These are phyloP conservation scores for Borostomias antarcticus DNA, from an alignment of 2,797 vertebrate species.

Conservation along the genomic window DNA sequence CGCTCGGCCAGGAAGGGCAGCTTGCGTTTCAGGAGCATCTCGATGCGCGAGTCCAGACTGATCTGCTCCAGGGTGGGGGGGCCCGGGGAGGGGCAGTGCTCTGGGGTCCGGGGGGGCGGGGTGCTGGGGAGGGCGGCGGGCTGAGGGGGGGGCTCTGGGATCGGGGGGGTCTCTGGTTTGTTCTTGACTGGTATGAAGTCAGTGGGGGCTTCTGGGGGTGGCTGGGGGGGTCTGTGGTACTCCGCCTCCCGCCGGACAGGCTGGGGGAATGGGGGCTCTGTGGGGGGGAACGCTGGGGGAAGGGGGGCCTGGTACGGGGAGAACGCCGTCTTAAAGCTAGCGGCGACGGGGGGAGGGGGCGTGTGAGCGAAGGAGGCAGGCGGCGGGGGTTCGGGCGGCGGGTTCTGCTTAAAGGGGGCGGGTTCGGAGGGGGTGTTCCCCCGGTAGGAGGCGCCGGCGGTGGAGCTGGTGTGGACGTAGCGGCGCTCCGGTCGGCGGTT, in stretches of 20 bases:
- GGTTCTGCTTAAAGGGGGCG: conserved; percentile 81
- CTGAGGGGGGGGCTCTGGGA: conserved; percentile 75
- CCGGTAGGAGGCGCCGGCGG: conserved; percentile 51
- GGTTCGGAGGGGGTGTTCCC: conserved; percentile 75
- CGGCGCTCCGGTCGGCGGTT: conserved; percentile 92
- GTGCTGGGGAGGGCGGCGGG: conserved; percentile 71
- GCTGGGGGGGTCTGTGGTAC: conserved; percentile 82
- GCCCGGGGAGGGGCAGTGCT: conserved; percentile 86
- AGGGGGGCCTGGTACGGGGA: conserved; percentile 91
- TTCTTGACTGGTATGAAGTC: conserved; percentile 84
- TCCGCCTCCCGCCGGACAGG: conserved; percentile 80
- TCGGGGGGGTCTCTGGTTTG: conserved; percentile 85
- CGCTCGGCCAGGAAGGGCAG: conserved; percentile 89
- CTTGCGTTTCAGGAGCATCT: conserved; percentile 98
- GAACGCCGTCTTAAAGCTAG: conserved; percentile 88
- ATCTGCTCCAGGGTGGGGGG: conserved; percentile 88
- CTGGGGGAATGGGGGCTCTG: conserved; percentile 75
- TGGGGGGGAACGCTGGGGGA: conserved; percentile 68
- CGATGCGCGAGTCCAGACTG: conserved; percentile 96
- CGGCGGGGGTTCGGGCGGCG: conserved; percentile 87
- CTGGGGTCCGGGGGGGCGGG: conserved; percentile 84
- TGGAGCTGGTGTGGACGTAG: conserved; percentile 84
- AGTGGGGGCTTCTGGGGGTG: conserved; percentile 69
- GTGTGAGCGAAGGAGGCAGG: conserved; percentile 86
- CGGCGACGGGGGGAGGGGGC: conserved; percentile 80